A percentile compares a stretch with the other conserved stretches of the same genome.
These are phyloP conservation scores for Calameuta idolon DNA, from an alignment of 2,888 invertebrate species.

Conservation along the genomic window DNA sequence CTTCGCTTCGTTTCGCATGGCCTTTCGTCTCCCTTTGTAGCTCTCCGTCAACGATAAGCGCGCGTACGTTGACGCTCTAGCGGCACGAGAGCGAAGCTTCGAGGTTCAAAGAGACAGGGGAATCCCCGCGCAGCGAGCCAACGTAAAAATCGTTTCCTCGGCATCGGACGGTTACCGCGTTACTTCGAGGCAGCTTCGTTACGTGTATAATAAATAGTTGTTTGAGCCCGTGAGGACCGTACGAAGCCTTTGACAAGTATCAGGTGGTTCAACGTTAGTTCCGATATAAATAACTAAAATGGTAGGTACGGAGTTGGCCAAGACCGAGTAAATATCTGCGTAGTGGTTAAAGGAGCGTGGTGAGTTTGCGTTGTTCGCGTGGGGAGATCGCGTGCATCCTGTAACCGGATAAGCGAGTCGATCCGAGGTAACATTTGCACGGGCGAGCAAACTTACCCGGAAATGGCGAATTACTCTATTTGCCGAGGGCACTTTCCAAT, in stretches of 20 bases:
- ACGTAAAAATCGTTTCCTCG: background rate
- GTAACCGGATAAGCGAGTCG: constrained; percentile 52
- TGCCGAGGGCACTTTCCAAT: background rate
- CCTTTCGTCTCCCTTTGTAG: background rate
- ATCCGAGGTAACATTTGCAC: constrained; percentile 51
- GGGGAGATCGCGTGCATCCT: constrained; percentile 46
- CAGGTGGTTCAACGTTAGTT: background rate
- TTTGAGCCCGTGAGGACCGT: background rate
- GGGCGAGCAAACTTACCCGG: background rate
- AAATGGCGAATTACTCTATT: background rate
- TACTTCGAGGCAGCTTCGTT: no score
- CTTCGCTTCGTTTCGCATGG: background rate
- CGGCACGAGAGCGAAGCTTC: background rate
- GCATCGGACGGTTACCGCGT: no score
- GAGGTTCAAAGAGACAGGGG: background rate
- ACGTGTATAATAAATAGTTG: no score
- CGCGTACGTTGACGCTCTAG: background rate
- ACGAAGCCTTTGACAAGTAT: background rate
- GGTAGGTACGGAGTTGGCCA: background rate
- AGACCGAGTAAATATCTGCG: background rate
- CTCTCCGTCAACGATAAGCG: background rate
- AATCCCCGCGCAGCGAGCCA: background rate
- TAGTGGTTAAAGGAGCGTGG: background rate
- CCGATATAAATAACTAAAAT: background rate
- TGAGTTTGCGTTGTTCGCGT: constrained; percentile 27